Evolutionary conservation across 2,797 vertebrate genomes (phyloP), one percentile per base, ranked within the genome.

Genomic region (Tapera naevia): DNA sequence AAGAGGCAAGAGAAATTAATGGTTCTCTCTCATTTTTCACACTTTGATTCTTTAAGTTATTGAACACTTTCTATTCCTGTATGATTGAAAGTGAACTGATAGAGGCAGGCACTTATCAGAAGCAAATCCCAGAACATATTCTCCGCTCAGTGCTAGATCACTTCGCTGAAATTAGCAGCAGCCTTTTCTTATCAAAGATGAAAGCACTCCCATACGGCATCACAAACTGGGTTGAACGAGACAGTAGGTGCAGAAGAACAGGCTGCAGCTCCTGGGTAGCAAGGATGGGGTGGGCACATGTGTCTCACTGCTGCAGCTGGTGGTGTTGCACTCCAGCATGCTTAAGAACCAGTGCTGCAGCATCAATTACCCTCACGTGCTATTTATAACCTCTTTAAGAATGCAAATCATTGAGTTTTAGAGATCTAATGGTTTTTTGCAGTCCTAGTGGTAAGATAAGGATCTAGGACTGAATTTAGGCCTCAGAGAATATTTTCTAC

Each of bases 21-120:
- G 33, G 50, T 50, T 66, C 25, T 64, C 53, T 73, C 64, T 82
- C 35, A 66, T 48, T 74, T 89, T 85, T 92, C 74, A 75, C 19
- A 60, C 70, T 91, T 92, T 85, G 84, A 73, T 81, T 93, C 67
- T 70, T 58, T 70, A 66, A 89, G 94, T 87, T 82, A 94, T 45
- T 92, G 86, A 93, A 51, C 84, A 70, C 56, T 92, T 93, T 60
- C 92, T 92, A 56, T 89, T 93, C 73, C 62, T 80, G 91, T 80
- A 8, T 66, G 81, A 70, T 58, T 32, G 81, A 74, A 88, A 66
- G 50, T 11, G 83, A 91, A 5, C 62, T 7, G 73, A 50, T 60
- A 75, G 62, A 75, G 71, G 74, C 87, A 80, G 71, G 74, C 71
- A 43, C 50, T 75, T 12, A 21, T 5, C 70, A 87, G 91, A 54